phyloP scores from a whole-genome alignment of 2,113 vertebrate species.

The Larimichthys polyactis region DNA sequence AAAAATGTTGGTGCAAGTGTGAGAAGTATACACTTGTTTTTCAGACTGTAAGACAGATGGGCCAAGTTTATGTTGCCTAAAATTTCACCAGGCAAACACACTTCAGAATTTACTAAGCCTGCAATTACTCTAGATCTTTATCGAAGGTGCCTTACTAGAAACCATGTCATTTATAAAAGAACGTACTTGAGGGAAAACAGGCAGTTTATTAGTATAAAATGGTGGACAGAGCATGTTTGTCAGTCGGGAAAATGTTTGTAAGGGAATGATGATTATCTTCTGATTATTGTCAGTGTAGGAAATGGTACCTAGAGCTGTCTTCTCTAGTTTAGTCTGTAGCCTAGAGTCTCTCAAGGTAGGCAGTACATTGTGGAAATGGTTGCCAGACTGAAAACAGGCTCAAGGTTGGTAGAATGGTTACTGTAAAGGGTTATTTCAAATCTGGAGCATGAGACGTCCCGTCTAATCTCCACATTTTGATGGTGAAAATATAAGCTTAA shows the following conservation, averaged over 20 bases:
- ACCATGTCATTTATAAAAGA: background rate
- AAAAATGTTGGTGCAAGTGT: background rate
- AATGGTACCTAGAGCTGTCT: background rate
- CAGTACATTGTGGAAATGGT: background rate
- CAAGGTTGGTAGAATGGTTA: background rate
- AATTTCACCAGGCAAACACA: background rate
- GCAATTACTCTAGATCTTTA: background rate
- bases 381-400: background rate
- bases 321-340: background rate
- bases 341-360: background rate
- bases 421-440: background rate
- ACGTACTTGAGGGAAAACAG: background rate
- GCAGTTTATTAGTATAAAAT: background rate
- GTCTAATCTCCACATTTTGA: background rate
- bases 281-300: background rate
- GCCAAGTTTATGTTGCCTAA: no score
- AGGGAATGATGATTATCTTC: background rate
- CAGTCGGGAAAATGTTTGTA: no score
- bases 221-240: background rate
- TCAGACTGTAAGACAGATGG: background rate
- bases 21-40: background rate
- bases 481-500: background rate
- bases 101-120: background rate
- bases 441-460: background rate
- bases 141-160: background rate